phyloP scores from a whole-genome alignment of 2,888 invertebrate species.

The Parnassius mnemosyne region DNA sequence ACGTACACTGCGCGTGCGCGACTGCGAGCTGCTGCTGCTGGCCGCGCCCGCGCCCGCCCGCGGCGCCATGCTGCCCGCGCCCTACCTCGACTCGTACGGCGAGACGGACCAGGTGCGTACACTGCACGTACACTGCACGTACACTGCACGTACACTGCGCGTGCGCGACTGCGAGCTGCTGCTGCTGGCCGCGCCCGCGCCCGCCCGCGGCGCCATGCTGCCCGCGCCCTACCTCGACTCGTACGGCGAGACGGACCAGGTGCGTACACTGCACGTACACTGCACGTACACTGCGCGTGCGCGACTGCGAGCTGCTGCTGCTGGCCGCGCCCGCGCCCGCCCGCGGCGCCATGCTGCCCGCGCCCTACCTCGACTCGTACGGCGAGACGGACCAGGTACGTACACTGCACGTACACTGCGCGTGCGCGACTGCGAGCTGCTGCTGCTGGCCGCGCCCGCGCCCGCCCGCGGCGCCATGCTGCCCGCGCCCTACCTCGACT shows the following conservation, averaged over 20 bases:
- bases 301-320: too few species aligned
- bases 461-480: too few species aligned
- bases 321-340: too few species aligned
- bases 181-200: slow-evolving; percentile 84
- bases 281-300: not conserved
- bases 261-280: slow-evolving; percentile 4
- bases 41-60: slow-evolving; percentile 77
- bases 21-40: slow-evolving; percentile 78
- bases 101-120: slow-evolving; percentile 2
- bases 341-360: slow-evolving; percentile 63
- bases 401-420: not conserved
- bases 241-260: slow-evolving; percentile 91
- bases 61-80: slow-evolving; percentile 41
- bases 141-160: not conserved
- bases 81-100: slow-evolving; percentile 4
- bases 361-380: slow-evolving; percentile 95
- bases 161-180: slow-evolving; percentile 49
- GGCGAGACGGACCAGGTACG: slow-evolving; percentile 87
- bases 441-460: too few species aligned
- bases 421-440: too few species aligned
- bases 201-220: slow-evolving; percentile 52
- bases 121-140: not conserved
- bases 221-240: slow-evolving; percentile 73
- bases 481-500: slow-evolving; percentile 93
- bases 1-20: not conserved